These are phyloP conservation scores for Lophochroa leadbeateri DNA, from an alignment of 2,113 vertebrate genomes.

Conservation along the genomic window DNA sequence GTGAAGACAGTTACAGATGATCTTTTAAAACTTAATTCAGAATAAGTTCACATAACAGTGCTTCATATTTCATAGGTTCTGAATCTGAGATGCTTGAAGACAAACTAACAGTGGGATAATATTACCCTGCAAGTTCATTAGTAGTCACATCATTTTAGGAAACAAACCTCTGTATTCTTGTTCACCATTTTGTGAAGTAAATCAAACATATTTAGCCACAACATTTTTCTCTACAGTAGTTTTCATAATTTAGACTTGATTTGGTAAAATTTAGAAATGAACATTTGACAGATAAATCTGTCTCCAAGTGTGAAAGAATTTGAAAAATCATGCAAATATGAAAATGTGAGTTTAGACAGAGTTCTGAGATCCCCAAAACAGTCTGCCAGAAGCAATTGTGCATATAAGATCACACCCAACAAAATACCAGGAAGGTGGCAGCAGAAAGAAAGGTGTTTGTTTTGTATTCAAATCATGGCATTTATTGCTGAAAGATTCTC, in stretches of 20 bases:
- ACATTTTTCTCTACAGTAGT: background rate
- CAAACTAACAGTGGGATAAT: background rate
- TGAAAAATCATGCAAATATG: background rate
- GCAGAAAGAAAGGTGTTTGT: background rate
- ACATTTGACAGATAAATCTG: background rate
- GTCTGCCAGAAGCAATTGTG: background rate
- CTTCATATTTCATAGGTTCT: background rate
- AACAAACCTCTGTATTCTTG: background rate
- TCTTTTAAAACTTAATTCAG: background rate
- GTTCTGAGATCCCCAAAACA: background rate
- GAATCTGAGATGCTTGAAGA: background rate
- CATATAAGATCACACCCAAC: background rate
- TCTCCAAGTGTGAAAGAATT: background rate
- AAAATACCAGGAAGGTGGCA: background rate
- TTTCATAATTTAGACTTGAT: background rate
- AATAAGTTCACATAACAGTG: rapidly evolving
- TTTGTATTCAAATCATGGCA: background rate
- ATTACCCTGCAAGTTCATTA: background rate
- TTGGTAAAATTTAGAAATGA: background rate
- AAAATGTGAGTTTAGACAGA: background rate
- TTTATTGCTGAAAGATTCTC: background rate
- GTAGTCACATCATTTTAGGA: background rate
- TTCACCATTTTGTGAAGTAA: background rate
- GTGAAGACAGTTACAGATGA: background rate
- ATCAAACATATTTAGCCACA: background rate